Percentiles rank a stretch among this genome's conserved stretches.
Conservation (phyloP, 2,888 invertebrate genomes). For the Orthosia gracilis region DNA sequence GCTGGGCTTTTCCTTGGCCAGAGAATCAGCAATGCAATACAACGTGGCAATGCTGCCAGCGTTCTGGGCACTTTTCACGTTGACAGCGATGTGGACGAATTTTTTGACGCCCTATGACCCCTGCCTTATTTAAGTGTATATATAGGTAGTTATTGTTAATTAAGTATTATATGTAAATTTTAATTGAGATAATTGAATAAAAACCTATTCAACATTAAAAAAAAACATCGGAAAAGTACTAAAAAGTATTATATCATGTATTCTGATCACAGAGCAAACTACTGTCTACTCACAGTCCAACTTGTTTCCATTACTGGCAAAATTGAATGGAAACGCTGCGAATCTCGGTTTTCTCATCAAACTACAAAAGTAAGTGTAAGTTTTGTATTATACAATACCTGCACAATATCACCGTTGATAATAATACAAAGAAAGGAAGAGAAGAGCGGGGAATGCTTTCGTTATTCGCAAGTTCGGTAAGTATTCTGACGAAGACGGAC, state of each 20-base stretch:
- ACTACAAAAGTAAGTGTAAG: slow-evolving; percentile 47
- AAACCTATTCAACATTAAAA: too few relatives aligned
- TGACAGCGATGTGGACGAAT: too few relatives aligned
- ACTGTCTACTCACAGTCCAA: slow-evolving; percentile 41
- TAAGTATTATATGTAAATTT: too few relatives aligned
- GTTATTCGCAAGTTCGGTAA: slow-evolving; percentile 23
- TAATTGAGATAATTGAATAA: too few relatives aligned
- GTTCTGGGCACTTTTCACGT: too few relatives aligned
- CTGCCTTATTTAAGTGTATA: too few relatives aligned
- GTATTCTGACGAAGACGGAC: slow-evolving; percentile 33
- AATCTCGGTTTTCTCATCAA: slow-evolving; percentile 54
- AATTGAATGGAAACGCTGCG: slow-evolving; percentile 59
- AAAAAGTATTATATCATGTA: slow-evolving; percentile 35
- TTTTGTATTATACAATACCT: slow-evolving; percentile 42
- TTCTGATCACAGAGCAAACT: slow-evolving; percentile 44
- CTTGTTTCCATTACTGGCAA: slow-evolving; percentile 52
- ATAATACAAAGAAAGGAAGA: slow-evolving; percentile 23
- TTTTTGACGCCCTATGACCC: too few relatives aligned
- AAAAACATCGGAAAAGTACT: slow-evolving; percentile 24
- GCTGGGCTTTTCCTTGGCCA: too few relatives aligned
- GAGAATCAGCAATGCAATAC: too few relatives aligned
- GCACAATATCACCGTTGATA: slow-evolving; percentile 29
- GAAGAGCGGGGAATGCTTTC: slow-evolving; percentile 12
- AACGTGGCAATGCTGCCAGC: too few relatives aligned
- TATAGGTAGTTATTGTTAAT: too few relatives aligned